These are phyloP conservation scores for Bradypodion pumilum DNA, from an alignment of 2,797 vertebrate genomes.

Conservation along the genomic window DNA sequence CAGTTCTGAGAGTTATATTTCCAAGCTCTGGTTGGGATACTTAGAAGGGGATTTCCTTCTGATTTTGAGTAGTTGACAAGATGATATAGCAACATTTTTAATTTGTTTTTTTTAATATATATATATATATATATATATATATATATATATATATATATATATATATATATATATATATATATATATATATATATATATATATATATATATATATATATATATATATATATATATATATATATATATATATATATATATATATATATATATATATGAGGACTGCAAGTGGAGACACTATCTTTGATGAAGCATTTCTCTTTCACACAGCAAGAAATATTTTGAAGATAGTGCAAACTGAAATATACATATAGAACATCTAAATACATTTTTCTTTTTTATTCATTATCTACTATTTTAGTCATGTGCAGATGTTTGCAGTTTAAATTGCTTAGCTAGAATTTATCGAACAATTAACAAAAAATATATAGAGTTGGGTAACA, in stretches of 20 bases:
- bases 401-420: background rate
- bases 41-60: background rate
- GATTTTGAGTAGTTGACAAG: background rate
- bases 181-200: too few species aligned
- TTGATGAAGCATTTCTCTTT: background rate
- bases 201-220: too few species aligned
- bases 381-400: too few species aligned
- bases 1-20: background rate
- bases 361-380: too few species aligned
- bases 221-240: too few species aligned
- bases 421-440: background rate
- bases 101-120: background rate
- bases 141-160: too few species aligned
- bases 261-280: too few species aligned
- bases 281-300: background rate
- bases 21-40: background rate
- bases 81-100: background rate
- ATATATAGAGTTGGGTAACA: too few species aligned
- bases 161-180: too few species aligned
- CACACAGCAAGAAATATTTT: background rate
- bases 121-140: too few species aligned
- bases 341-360: background rate
- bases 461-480: background rate
- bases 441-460: background rate
- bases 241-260: too few species aligned